A percentile compares a stretch with the other conserved stretches of the same genome.
Conservation (phyloP, 2,113 vertebrate genomes). For the Proterorhinus semilunaris region DNA sequence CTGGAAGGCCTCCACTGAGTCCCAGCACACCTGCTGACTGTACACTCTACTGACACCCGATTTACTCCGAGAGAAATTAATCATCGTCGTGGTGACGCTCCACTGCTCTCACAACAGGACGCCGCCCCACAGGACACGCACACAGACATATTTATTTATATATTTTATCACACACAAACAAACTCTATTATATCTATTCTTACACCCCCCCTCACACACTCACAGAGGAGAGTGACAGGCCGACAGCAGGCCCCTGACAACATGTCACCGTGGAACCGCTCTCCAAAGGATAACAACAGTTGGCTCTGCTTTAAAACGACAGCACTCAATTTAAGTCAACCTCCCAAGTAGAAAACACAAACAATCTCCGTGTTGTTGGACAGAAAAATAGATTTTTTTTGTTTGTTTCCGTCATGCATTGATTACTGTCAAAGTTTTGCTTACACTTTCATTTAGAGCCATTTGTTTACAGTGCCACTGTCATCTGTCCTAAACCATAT, state of each 20-base stretch:
- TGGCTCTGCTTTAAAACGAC: constrained; percentile 33
- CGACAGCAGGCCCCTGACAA: constrained; percentile 67
- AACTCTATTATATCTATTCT: neutral
- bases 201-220: constrained; percentile 13
- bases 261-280: constrained; percentile 45
- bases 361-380: too few relatives aligned
- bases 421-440: neutral
- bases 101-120: constrained; percentile 68
- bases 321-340: neutral
- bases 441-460: neutral
- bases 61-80: constrained; percentile 76
- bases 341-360: neutral
- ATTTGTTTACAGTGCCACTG: too few relatives aligned
- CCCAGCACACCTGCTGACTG: constrained; percentile 75
- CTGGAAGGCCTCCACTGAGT: constrained; percentile 73
- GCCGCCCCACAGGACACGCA: constrained; percentile 54
- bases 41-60: constrained; percentile 70
- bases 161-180: constrained; percentile 22
- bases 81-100: constrained; percentile 73
- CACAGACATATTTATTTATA: constrained; percentile 10
- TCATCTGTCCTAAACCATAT: too few relatives aligned
- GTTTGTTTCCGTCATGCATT: neutral
- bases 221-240: constrained; percentile 50
- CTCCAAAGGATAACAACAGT: constrained; percentile 52
- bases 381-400: neutral